These are phyloP conservation scores for Saturnia pavonia DNA, from an alignment of 2,888 invertebrate species.

Conservation along the genomic window DNA sequence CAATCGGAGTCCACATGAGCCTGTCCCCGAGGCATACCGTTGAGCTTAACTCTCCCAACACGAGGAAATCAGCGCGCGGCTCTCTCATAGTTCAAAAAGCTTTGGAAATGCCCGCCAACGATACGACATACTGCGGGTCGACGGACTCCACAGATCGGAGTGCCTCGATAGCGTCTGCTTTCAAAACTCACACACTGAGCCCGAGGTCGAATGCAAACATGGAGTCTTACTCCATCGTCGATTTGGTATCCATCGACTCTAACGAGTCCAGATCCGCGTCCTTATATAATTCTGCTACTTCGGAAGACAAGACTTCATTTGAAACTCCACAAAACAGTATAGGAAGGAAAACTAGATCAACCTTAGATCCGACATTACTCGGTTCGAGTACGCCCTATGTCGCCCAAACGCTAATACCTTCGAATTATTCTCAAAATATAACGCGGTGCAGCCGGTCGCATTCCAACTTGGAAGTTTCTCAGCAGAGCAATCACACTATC, in stretches of 20 bases:
- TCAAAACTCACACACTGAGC: constrained; percentile 42
- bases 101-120: constrained; percentile 30
- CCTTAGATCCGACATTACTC: constrained; percentile 38
- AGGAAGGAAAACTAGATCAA: constrained; percentile 46
- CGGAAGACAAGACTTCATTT: constrained; percentile 39
- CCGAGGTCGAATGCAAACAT: constrained; percentile 40
- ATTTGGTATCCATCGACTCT: constrained; percentile 60
- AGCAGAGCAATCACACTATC: constrained; percentile 18
- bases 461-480: constrained; percentile 32
- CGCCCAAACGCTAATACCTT: constrained; percentile 23
- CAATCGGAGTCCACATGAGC: constrained; percentile 34
- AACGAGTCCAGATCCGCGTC: constrained; percentile 49
- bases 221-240: constrained; percentile 68
- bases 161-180: constrained; percentile 36
- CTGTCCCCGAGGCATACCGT: constrained; percentile 29
- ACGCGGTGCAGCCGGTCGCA: constrained; percentile 30
- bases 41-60: constrained; percentile 35
- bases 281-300: constrained; percentile 53
- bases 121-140: not conserved
- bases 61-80: constrained; percentile 45
- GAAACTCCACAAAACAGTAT: constrained; percentile 43
- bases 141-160: constrained; percentile 27
- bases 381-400: constrained; percentile 61
- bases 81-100: constrained; percentile 48
- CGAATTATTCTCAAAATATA: constrained; percentile 3